A percentile compares a stretch with the other conserved stretches of the same genome.
Evolutionary conservation across 2,888 invertebrate genomes (phyloP).

Genomic region (Mylabris sibirica): DNA sequence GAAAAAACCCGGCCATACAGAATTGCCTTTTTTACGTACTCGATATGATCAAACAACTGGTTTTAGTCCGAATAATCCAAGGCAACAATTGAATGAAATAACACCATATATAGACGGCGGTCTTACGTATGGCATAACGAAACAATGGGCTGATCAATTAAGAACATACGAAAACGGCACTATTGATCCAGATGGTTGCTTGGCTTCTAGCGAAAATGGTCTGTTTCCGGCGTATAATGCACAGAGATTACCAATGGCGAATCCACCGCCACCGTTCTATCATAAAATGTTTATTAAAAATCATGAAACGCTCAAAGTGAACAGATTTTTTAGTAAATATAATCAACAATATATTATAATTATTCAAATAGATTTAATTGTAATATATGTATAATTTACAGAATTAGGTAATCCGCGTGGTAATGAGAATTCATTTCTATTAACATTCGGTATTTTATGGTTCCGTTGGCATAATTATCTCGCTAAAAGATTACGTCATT

Average conservation of each 20-base stretch:
- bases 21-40: conserved; percentile 65
- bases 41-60: conserved; percentile 66
- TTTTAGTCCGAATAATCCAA: conserved; percentile 66
- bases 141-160: conserved; percentile 67
- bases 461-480: conserved; percentile 66
- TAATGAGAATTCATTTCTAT: conserved; percentile 65
- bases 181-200: conserved; percentile 59
- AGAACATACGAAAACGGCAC: conserved; percentile 62
- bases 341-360: neutral
- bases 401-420: conserved; percentile 65
- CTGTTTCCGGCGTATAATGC: conserved; percentile 65
- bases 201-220: conserved; percentile 60
- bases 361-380: neutral
- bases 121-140: conserved; percentile 67
- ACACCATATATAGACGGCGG: conserved; percentile 70
- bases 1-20: conserved; percentile 49
- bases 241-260: conserved; percentile 65
- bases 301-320: conserved; percentile 61
- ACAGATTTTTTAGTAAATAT: conserved; percentile 66
- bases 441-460: conserved; percentile 65
- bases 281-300: conserved; percentile 57
- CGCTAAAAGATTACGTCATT: conserved; percentile 55
- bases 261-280: conserved; percentile 66
- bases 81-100: conserved; percentile 69
- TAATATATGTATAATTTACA: conserved; percentile 46